phyloP scores from a whole-genome alignment of 2,888 invertebrate species.

The Zonitis immaculata region DNA sequence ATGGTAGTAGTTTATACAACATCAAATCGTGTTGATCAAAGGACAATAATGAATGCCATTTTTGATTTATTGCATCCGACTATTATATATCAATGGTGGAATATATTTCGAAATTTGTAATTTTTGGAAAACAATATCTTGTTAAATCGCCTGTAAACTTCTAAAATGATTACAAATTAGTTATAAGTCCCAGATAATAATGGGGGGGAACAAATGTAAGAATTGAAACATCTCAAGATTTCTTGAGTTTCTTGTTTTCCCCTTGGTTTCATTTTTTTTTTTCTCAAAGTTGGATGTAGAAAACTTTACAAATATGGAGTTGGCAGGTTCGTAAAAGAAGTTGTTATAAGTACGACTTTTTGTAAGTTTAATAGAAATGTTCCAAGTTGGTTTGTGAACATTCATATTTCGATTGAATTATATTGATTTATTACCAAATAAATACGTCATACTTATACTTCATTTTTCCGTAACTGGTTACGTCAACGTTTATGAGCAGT shows the following conservation, averaged over 20 bases:
- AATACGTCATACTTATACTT: slow-evolving; percentile 22
- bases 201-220: not conserved
- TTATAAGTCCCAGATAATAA: not conserved
- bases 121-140: not conserved
- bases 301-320: slow-evolving; percentile 16
- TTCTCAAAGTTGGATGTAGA: not conserved
- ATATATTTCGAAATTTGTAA: not conserved
- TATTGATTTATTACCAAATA: slow-evolving; percentile 23
- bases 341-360: slow-evolving; percentile 10
- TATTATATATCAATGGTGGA: not conserved
- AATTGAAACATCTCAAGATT: not conserved
- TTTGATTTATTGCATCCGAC: not conserved
- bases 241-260: not conserved
- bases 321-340: slow-evolving; percentile 10
- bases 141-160: no score
- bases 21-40: slow-evolving; percentile 1
- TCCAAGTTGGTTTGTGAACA: slow-evolving; percentile 11
- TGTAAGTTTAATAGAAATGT: slow-evolving; percentile 8
- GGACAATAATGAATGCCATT: not conserved
- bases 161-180: not conserved
- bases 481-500: slow-evolving; percentile 24
- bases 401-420: slow-evolving; percentile 19
- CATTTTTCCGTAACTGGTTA: slow-evolving; percentile 20
- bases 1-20: not conserved
- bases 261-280: not conserved